Evolutionary conservation across 2,888 invertebrate genomes (phyloP), one percentile per base, ranked within the genome.

Genomic region (Hedya salicella): DNA sequence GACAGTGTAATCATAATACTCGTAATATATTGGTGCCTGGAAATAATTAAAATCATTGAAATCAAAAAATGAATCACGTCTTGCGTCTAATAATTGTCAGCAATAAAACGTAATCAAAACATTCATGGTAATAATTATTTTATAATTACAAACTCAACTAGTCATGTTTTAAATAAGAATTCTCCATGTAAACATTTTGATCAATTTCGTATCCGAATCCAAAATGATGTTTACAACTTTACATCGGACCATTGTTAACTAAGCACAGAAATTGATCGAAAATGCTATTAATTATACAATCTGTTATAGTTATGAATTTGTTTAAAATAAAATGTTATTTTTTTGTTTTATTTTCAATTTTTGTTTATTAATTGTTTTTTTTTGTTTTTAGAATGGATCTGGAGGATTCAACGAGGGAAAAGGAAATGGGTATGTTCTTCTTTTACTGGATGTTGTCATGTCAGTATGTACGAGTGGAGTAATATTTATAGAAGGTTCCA

Each of bases 301-400:
- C 71, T 53, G 68, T 68, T 72, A 69, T 70, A 73, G 64, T 71
- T 75, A 68, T 70, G 69, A 14, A 14, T 80, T 78, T 76, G 72
- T 75, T 80, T 73, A 69, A 68, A 75, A 87, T 85, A 85, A 85
- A 76, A 78, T 76, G 73, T 84, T 86, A n/a, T 83, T 62, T 81
- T 86, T 84, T 75, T 46, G 71, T 79, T 78, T 80, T 73, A 69
- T 62, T 74, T 76, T 80, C 80, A 79, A 75, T 74, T 75, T 73
- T 78, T 77, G 76, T 80, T 75, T 87, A 79, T 84, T 86, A 82
- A 88, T 88, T 86, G 89, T 93, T 91, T 91, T 36, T 93, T 93
- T 94, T 94, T 94, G 90, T 94, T 95, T 95, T 93, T 94, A 97
- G 97, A 97, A 96, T 95, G 97, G 97, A 73, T 95, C 95, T 75